Evolutionary conservation across 2,797 vertebrate species (phyloP).

Genomic region (Acanthurus lineatus): DNA sequence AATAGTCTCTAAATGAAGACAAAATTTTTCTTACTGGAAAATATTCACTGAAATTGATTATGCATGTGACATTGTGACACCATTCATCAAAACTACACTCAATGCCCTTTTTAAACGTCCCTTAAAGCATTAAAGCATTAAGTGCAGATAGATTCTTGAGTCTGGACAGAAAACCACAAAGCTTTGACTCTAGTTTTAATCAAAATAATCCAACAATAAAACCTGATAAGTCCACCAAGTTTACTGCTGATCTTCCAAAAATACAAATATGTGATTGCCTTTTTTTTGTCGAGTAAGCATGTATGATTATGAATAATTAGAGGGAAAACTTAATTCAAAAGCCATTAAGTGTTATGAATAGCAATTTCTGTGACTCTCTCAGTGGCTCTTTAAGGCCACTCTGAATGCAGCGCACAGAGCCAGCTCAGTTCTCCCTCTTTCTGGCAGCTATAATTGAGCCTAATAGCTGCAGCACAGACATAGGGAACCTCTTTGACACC

Average conservation of each 20-base stretch:
- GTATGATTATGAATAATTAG: slow-evolving; percentile 91
- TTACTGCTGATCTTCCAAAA: slow-evolving; percentile 21
- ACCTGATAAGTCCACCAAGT: not conserved
- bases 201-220: not conserved
- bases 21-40: no score
- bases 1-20: no score
- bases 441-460: slow-evolving; percentile 93
- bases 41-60: no score
- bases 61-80: no score
- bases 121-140: no score
- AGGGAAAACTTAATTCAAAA: slow-evolving; percentile 88
- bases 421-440: slow-evolving; percentile 90
- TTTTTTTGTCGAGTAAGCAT: slow-evolving; percentile 53
- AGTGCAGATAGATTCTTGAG: no score
- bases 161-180: no score
- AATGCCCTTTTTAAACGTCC: no score
- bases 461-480: slow-evolving; percentile 92
- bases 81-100: no score
- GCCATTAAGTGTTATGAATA: slow-evolving; percentile 92
- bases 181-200: not conserved
- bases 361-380: slow-evolving; percentile 93
- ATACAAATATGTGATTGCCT: slow-evolving; percentile 57
- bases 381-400: slow-evolving; percentile 91
- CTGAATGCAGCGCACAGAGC: slow-evolving; percentile 88
- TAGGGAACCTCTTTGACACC: slow-evolving; percentile 92